Evolutionary conservation across 2,888 invertebrate species (phyloP).

Genomic region (Drosophila imparisetae): DNA sequence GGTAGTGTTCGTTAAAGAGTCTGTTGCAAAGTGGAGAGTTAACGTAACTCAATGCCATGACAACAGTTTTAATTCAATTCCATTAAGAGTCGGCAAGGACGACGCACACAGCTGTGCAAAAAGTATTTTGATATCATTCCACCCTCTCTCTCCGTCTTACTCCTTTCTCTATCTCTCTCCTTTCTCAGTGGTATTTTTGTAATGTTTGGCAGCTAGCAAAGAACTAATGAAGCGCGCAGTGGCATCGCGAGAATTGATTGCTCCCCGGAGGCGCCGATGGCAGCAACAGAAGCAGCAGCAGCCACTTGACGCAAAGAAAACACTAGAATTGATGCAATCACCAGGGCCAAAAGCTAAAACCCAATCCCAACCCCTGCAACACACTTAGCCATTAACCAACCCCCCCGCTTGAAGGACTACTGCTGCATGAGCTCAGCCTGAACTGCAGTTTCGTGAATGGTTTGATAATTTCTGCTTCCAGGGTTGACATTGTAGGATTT

Average conservation of each 20-base stretch:
- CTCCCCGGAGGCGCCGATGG: conserved; percentile 76
- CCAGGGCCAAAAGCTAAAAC: conserved; percentile 48
- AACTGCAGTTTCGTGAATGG: conserved; percentile 77
- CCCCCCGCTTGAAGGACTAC: conserved; percentile 10
- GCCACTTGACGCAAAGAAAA: conserved; percentile 61
- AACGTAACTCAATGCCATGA: conserved; percentile 48
- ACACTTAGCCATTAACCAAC: conserved; percentile 1
- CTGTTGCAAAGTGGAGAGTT: conserved; percentile 28
- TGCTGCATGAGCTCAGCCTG: conserved; percentile 29
- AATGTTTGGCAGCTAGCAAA: conserved; percentile 59
- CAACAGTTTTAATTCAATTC: conserved; percentile 78
- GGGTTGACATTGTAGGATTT: conserved; percentile 33
- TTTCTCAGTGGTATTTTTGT: conserved; percentile 23
- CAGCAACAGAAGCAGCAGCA: conserved; percentile 31
- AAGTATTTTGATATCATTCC: conserved; percentile 28
- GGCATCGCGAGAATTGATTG: conserved; percentile 82
- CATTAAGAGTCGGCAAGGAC: conserved; percentile 69
- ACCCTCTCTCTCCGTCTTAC: conserved; percentile 16
- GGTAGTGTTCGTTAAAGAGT: conserved; percentile 9
- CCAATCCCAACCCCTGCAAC: not conserved
- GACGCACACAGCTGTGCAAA: conserved; percentile 65
- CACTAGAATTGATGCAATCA: conserved; percentile 66
- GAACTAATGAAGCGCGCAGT: conserved; percentile 77
- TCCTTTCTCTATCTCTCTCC: conserved; percentile 7
- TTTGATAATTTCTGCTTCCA: conserved; percentile 68